Conservation (phyloP, 2,888 invertebrate genomes). For the Pyrgus malvae region DNA sequence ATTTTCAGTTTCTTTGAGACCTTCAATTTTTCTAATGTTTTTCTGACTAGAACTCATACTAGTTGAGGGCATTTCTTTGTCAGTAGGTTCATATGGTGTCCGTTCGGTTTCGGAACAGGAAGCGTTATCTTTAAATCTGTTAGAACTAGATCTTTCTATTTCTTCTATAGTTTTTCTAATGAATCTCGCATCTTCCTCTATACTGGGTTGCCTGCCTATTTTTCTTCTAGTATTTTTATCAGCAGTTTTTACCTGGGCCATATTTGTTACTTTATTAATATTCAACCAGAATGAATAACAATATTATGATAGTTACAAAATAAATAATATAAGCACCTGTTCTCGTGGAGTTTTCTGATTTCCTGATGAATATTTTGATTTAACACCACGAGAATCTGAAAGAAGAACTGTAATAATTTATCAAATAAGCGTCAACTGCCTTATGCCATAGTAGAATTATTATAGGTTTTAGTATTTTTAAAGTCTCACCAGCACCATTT, state of each 20-base stretch:
- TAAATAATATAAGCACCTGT: slow-evolving; percentile 51
- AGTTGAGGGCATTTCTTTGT: slow-evolving; percentile 45
- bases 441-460: too few species aligned
- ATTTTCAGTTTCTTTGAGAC: slow-evolving; percentile 40
- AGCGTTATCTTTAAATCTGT: slow-evolving; percentile 53
- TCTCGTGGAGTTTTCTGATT: slow-evolving; percentile 57
- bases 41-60: slow-evolving; percentile 48
- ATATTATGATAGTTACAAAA: neutral
- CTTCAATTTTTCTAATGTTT: slow-evolving; percentile 44
- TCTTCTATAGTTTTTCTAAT: slow-evolving; percentile 75
- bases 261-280: neutral
- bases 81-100: slow-evolving; percentile 26
- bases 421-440: too few species aligned
- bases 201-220: slow-evolving; percentile 64
- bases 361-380: slow-evolving; percentile 49
- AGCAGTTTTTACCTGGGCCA: slow-evolving; percentile 50
- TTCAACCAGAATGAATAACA: neutral
- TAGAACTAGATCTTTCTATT: slow-evolving; percentile 69
- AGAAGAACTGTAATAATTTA: slow-evolving; percentile 34
- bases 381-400: slow-evolving; percentile 55
- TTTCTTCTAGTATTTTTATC: slow-evolving; percentile 53
- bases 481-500: slow-evolving; percentile 56
- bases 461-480: neutral
- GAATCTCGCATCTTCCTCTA: slow-evolving; percentile 74
- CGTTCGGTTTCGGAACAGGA: slow-evolving; percentile 39